phyloP scores from a whole-genome alignment of 2,113 vertebrate genomes.

The Otus sunia region DNA sequence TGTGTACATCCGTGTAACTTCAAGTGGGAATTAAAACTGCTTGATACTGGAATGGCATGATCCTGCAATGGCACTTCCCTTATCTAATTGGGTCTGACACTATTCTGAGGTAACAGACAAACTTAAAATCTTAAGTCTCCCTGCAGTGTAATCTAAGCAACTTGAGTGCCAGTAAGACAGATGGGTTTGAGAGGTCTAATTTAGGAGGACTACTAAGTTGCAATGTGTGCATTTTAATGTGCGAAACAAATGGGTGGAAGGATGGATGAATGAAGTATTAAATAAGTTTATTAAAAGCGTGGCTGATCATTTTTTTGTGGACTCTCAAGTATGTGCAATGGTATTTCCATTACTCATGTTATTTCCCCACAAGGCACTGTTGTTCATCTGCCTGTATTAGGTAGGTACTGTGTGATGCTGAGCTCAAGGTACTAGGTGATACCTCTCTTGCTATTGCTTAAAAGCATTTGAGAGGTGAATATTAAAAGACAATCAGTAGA shows the following conservation, averaged over 20 bases:
- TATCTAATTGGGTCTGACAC: constrained; percentile 18
- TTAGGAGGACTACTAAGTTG: constrained; percentile 1
- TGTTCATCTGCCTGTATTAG: neutral
- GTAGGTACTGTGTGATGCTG: neutral
- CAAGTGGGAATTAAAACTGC: neutral
- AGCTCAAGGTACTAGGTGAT: neutral
- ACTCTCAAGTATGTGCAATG: neutral
- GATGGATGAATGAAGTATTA: neutral
- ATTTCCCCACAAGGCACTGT: neutral
- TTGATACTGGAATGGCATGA: neutral
- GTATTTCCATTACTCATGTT: neutral
- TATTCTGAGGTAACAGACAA: constrained; percentile 24
- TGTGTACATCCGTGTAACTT: neutral
- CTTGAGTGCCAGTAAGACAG: constrained; percentile 27
- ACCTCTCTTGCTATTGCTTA: neutral
- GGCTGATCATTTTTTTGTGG: neutral
- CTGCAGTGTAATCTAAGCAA: constrained; percentile 14
- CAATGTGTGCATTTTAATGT: neutral
- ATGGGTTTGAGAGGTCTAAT: constrained; percentile 39
- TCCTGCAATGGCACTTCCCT: neutral
- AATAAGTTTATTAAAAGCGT: neutral
- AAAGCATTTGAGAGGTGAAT: neutral
- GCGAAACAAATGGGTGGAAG: neutral
- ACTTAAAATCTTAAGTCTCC: neutral
- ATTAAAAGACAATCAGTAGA: neutral